A percentile compares a stretch with the other conserved stretches of the same genome.
These are phyloP conservation scores for Lipophrys pholis DNA, from an alignment of 2,113 vertebrate species.

Conservation along the genomic window DNA sequence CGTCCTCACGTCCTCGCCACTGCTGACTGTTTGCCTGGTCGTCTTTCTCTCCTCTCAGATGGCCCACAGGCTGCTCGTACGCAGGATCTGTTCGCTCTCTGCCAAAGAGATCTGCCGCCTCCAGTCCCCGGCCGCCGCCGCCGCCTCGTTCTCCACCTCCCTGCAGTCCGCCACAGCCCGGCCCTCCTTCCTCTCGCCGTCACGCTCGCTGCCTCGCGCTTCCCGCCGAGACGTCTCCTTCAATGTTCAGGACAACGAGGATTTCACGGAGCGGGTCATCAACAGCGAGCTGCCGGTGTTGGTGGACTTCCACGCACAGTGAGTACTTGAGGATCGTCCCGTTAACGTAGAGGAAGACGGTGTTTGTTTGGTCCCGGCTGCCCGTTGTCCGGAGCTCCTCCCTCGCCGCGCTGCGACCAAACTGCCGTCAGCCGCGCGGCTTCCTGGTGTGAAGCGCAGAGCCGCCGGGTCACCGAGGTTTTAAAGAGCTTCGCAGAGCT, in stretches of 20 bases:
- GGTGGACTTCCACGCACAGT: slow-evolving; percentile 97
- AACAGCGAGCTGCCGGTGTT: slow-evolving; percentile 92
- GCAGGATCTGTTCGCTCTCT: slow-evolving; percentile 79
- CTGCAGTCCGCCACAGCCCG: slow-evolving; percentile 31
- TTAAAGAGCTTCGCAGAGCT: too few species aligned
- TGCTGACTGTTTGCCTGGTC: too few species aligned
- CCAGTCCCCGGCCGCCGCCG: slow-evolving; percentile 23
- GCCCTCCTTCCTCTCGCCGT: slow-evolving; percentile 56
- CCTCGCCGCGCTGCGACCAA: too few species aligned
- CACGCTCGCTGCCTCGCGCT: slow-evolving; percentile 47
- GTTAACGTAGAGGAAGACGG: too few species aligned
- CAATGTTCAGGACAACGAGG: slow-evolving; percentile 92
- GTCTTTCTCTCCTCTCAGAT: slow-evolving; percentile 89
- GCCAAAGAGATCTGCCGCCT: slow-evolving; percentile 60
- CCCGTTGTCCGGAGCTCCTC: too few species aligned
- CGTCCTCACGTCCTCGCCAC: too few species aligned
- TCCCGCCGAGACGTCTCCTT: slow-evolving; percentile 82
- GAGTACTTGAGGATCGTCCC: slow-evolving; percentile 81
- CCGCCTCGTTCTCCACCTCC: slow-evolving; percentile 39
- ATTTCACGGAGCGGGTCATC: slow-evolving; percentile 94
- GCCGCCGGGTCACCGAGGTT: too few species aligned
- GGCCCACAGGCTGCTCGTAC: slow-evolving; percentile 88
- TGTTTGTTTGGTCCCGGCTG: too few species aligned
- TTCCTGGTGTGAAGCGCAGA: too few species aligned
- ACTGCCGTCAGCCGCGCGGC: too few species aligned